Base-by-base conservation (phyloP, 2,113 vertebrate species). In the Tetraodon nigroviridis region DNA sequence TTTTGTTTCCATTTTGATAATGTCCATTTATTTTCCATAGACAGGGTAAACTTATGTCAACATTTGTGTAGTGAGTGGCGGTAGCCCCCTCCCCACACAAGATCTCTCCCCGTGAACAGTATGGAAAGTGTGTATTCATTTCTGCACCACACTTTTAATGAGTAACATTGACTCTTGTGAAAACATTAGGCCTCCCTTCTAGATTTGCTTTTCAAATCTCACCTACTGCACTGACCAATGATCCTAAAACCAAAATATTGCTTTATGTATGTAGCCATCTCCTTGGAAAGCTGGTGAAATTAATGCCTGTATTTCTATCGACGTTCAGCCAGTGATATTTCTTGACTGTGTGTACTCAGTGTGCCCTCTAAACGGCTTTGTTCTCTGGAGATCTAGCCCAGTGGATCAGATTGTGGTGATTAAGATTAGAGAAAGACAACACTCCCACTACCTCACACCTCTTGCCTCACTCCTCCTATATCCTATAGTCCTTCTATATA, bases 171-270 rank as follows among this genome's bases (percentile, higher is more conserved):
- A 56, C 80, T 72, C 80, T 72, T 80, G 69, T 84, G 73, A 78
- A 85, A 86, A 86, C 83, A 86, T 72, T 63, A 69, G 72, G 64
- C 57, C 69, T 76, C 62, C 71, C 47, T 64, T 83, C 71, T 63
- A 79, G 76, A 79, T 85, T 79, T 82, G 79, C 80, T 82, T 83
- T 80, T 80, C 42, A 80, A 52, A 84, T 83, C 73, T 76, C 71
- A 67, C 66, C 64, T 44, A 72, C 66, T 67, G 41, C 71, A 60
- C n/a, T 64, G 67, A 78, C 77, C 73, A 75, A 65, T 63, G 69
- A 76, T 73, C 73, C 73, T 54, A 45, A 78, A 85, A 85, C 76
- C 75, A 72, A 80, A 84, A 84, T 80, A 80, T 78, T 63, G 64
- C 74, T 71, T 50, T 76, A 80, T 76, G 73, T 74, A 76, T 73